Base-by-base conservation (phyloP, 2,888 invertebrate species). In the Pristionchus maxplancki region DNA sequence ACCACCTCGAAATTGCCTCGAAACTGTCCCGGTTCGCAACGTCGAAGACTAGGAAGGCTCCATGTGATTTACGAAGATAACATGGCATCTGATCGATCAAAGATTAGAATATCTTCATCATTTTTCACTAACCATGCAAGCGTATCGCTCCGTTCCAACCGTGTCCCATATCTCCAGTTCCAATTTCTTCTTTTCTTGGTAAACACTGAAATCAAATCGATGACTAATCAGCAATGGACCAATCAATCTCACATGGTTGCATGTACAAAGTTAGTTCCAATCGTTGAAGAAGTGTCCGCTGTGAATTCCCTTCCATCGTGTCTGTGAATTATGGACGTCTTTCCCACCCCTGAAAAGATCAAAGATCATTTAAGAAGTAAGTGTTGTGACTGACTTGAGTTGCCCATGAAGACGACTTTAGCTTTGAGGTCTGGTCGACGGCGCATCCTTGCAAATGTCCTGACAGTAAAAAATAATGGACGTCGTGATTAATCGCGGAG, bases 261-360 rank as follows among this genome's bases (percentile, higher is more conserved):
- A 62, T 88, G 84, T 67, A 92, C 84, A 83, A 90, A 92, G 40
- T 89, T 91, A 40, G 92, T 91, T 28, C 90, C 91, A 20, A 92
- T 74, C 8, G 92, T 92, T 3, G 90, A 83, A n/a, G 90, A 88
- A 37, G 88, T 87, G 15, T 87, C 84, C 6, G 67, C 50, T n/a
- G 90, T 88, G 86, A 93, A 93, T 6, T 89, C 89, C 34, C 91
- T 89, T 13, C 91, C 90, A 44, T 92, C 91, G 62, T 91, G 90
- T 17, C 93, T 86, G 31, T 91, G 82, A 48, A 93, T 87, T 44
- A 92, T 92, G 8, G 87, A 87, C 48, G 92, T 92, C 89, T 92
- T 92, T 0, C 92, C 92, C 24, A 92, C 92, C 9, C 92, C 92
- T 81, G n/a, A n/a, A 81, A 44, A 81, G 28, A 81, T 44, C 48